Base-by-base conservation (phyloP, 2,888 invertebrate genomes). In the Caenorhabditis uteleia region DNA sequence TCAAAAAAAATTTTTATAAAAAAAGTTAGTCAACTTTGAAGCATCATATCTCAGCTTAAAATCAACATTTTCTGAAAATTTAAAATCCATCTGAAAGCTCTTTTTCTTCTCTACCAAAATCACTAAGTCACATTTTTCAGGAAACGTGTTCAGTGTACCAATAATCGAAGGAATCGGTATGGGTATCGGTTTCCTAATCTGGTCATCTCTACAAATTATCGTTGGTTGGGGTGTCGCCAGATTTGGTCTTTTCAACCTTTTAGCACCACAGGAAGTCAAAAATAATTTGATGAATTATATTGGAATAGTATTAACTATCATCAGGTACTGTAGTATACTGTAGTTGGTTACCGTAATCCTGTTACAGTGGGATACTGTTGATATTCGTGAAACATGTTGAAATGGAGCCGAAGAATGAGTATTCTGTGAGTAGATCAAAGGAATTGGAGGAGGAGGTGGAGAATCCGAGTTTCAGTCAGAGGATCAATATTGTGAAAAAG, bases 161-260 rank as follows among this genome's bases (percentile, higher is more conserved):
- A 79, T 80, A 29, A 76, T 78, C 3, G 65, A 67, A 25, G 74
- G 75, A 8, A 66, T 80, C 36, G 80, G 80, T n/a, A 74, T 77
- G 56, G 78, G 79, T 21, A 51, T 76, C 10, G 78, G 79, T n/a
- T 75, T 80, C 53, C 65, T 80, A 39, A 74, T 79, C 33, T 80
- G 80, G 80, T 72, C 74, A 7, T 70, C 76, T 26, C 66, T 80
- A 26, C 40, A 75, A 75, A 73, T 79, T 7, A 59, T 77, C 2
- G 79, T 79, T 21, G 80, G 80, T 2, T 80, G 79, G 79, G 70
- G 74, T 38, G 78, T 80, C 8, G 80, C 79, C n/a, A 64, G 78
- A 21, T 80, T 80, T 46, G 80, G 80, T 7, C 57, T 80, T 8
- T 78, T 78, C 50, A 59, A 61, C 2, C 61, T 72, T 67, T 51